Evolutionary conservation across 92 coral and sea anemone species (phyloP), one percentile per base, ranked within the genome.

Genomic region (Palythoa grandiflora): DNA sequence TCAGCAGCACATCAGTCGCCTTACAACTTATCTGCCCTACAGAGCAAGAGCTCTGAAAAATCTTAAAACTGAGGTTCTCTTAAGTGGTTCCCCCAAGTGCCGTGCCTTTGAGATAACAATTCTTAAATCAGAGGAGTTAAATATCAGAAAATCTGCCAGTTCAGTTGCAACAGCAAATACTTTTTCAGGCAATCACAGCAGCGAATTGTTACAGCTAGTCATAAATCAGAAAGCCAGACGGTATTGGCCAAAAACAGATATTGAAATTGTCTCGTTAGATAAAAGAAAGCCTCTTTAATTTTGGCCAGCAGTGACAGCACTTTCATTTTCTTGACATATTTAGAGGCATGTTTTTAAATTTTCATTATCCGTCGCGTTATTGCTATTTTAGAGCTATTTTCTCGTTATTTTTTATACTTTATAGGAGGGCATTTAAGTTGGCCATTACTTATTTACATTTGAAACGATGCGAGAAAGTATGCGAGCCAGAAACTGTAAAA

Each of bases 1-100:
- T 75, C 61, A 75, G 60, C 59, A 75, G 79, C 60, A 47, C 53
- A 47, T 75, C 16, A 75, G 59, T 10, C 55, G 79, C 12, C 37
- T 75, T 13, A 75, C 79, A 47, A 36, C 55, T 47, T 75, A 75
- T 75, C 39, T 75, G 10, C 55, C 79, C 12, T 75, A 75, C 60
- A 75, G 61, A 75, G 79, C 79, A 47, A 44, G 36, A 75, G 59
- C 60, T 47, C 79, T 47, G 79, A 75, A 51, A 51, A 75, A 75
- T 44, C 38, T 75, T 38, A 75, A 51, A 44, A 75, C 51, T 21
- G 61, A 75, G 60, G 79, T 75, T 48, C 6, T 75, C 53, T 47
- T 39, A 2, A 47, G 37, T 44, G 14, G 14, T 75, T 11, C 79
- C 61, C 39, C 79, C 38, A 47, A 50, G 5, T 17, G 60, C 1